Percentiles rank a stretch among this genome's conserved stretches.
phyloP scores from a whole-genome alignment of 2,797 vertebrate genomes.

The Sarcoramphus papa region DNA sequence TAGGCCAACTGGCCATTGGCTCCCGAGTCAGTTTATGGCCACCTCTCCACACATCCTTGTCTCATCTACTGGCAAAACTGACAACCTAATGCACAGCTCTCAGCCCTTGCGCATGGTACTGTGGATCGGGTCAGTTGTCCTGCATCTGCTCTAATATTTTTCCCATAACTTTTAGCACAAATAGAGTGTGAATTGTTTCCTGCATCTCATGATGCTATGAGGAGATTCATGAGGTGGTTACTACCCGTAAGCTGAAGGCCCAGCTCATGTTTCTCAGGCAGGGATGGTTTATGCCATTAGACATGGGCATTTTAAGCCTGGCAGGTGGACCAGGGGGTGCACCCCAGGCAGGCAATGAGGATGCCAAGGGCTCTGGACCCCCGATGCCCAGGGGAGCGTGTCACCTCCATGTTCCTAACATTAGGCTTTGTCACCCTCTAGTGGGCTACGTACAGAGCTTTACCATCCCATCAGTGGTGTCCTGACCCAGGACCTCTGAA shows the following conservation, averaged over 20 bases:
- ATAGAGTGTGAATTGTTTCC: not conserved
- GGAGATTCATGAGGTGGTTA: not conserved
- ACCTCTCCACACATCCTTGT: not conserved
- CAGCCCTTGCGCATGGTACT: not conserved
- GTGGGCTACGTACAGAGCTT: not conserved
- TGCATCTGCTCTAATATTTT: not conserved
- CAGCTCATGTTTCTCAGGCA: not conserved
- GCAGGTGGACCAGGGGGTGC: rapidly evolving
- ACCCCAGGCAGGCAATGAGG: not conserved
- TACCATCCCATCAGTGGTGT: not conserved
- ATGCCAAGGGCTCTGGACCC: not conserved
- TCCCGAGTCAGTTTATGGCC: not conserved
- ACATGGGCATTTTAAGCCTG: not conserved
- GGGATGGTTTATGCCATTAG: not conserved
- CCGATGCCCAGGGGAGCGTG: not conserved
- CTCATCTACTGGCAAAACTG: not conserved
- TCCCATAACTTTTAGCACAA: not conserved
- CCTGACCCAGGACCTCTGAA: not conserved
- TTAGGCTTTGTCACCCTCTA: constrained; percentile 55
- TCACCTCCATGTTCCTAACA: not conserved
- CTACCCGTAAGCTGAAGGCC: not conserved
- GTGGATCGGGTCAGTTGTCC: not conserved
- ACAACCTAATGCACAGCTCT: not conserved
- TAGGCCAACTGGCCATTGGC: rapidly evolving
- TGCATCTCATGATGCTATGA: not conserved